Evolutionary conservation across 2,797 vertebrate genomes (phyloP), one percentile per base, ranked within the genome.

Genomic region (Rhadinocentrus ornatus): DNA sequence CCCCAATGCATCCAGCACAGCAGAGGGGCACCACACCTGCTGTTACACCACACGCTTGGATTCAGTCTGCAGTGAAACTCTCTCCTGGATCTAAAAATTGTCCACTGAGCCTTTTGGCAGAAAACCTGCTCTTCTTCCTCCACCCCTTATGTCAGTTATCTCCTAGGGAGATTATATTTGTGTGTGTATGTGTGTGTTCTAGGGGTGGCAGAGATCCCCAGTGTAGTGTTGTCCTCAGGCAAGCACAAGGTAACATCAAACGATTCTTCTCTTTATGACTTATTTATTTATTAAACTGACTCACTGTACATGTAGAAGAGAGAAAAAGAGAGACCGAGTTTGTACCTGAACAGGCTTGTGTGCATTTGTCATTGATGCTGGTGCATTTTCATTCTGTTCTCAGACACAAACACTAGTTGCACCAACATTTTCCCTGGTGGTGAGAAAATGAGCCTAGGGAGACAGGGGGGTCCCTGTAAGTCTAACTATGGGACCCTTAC

Each of bases 221-320:
- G 89, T 89, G 90, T 85, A 78, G 86, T 89, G 91, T 91, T 87
- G 79, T 91, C 93, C 90, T 91, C 90, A 91, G 91, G 93, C 92
- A 90, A 32, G 71, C 89, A 89, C 90, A 91, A 90, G 84, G 86
- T 89, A 91, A 93, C 91, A 93, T 94, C 92, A 95, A 93, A 92
- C 85, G 62, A 88, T 87, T 77, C 85, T 82, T 87, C 83, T 89
- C 88, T 91, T 91, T 88, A 88, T 92, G 83, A 91, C 79, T 91
- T 90, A 90, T 92, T 92, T 91, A 88, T 92, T 90, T 88, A 88
- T 86, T 75, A 82, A 80, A 72, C 73, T 3, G 4, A 66, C 69
- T 83, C 22, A 32, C 26, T 80, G 71, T 68, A 69, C 12, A 59
- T 72, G 74, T n/a, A 34, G 52, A 3, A 31, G 26, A 73, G 58